Evolutionary conservation across 2,797 vertebrate genomes (phyloP).

Genomic region (Smutsia gigantea): DNA sequence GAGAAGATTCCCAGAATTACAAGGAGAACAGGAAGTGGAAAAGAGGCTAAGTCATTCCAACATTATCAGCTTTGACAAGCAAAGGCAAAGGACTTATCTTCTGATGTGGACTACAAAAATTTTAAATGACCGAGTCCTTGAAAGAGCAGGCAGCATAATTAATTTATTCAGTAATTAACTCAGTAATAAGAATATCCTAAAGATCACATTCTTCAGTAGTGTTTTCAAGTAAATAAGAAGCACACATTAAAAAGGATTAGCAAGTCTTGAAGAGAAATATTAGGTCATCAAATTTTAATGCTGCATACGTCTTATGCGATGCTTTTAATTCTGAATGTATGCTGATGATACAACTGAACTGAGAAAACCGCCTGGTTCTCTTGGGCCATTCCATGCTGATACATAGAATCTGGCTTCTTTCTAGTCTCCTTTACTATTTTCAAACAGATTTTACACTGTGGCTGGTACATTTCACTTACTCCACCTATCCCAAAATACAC

Average conservation of each 20-base stretch:
- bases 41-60: not conserved
- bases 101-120: not conserved
- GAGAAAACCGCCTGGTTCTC: not conserved
- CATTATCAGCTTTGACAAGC: not conserved
- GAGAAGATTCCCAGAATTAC: not conserved
- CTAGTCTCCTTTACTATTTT: not conserved
- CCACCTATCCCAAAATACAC: not conserved
- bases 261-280: not conserved
- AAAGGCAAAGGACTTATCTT: not conserved
- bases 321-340: not conserved
- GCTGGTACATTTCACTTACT: not conserved
- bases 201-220: not conserved
- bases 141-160: not conserved
- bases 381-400: not conserved
- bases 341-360: not conserved
- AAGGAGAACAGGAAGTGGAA: not conserved
- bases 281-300: not conserved
- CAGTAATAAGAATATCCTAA: not conserved
- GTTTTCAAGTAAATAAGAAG: conserved; percentile 6
- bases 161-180: not conserved
- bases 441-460: not conserved
- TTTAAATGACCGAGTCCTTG: not conserved
- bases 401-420: not conserved
- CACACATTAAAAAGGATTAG: not conserved
- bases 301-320: not conserved